Percentiles rank a stretch among this genome's conserved stretches.
phyloP scores from a whole-genome alignment of 2,113 vertebrate species.

The Piaya cayana region DNA sequence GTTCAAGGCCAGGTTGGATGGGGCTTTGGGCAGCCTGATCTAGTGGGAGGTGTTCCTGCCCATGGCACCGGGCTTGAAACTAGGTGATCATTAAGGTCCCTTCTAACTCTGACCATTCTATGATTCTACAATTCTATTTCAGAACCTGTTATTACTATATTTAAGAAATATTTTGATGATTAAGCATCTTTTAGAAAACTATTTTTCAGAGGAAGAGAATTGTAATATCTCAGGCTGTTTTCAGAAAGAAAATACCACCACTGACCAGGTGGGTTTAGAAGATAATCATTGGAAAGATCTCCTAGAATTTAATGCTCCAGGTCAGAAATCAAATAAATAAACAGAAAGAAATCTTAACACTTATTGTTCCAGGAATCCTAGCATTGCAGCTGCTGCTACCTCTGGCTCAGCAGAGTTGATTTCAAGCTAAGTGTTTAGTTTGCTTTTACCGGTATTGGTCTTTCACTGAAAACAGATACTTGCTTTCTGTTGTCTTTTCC shows the following conservation, averaged over 20 bases:
- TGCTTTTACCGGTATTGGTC: background rate
- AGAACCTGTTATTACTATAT: background rate
- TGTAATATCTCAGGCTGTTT: background rate
- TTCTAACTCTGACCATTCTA: too few relatives aligned
- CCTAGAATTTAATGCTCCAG: background rate
- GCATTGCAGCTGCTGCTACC: background rate
- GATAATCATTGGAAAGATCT: background rate
- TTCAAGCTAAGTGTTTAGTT: background rate
- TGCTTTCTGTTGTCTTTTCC: conserved; percentile 4
- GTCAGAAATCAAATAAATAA: background rate
- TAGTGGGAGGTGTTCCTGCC: too few relatives aligned
- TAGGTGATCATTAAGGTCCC: too few relatives aligned
- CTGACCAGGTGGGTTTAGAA: background rate
- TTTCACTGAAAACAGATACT: background rate
- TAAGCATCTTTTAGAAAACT: background rate
- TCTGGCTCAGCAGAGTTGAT: background rate
- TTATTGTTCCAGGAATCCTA: background rate
- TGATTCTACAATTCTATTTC: background rate
- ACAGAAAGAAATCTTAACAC: background rate
- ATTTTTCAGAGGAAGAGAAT: background rate
- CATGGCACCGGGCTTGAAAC: too few relatives aligned
- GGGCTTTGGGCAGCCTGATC: too few relatives aligned
- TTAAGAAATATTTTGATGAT: background rate
- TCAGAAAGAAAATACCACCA: background rate
- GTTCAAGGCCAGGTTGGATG: too few relatives aligned